Conservation (phyloP, 30 jellyfish, hydroid and myxozoan genomes). For the Aurelia sp. region DNA sequence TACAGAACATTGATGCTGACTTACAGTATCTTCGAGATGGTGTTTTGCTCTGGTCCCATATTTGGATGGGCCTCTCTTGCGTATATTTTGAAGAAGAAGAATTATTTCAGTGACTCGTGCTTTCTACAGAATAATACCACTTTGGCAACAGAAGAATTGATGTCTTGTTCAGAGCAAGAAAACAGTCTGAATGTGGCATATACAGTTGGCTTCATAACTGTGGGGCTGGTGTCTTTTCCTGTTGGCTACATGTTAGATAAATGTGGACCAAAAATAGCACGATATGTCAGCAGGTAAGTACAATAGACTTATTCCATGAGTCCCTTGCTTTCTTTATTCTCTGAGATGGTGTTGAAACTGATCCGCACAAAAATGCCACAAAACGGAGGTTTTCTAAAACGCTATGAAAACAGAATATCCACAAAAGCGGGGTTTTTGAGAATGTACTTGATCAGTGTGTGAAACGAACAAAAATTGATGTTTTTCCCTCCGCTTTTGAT, state of each 20-base stretch:
- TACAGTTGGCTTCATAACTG: conserved; percentile 73
- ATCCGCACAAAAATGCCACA: too few relatives aligned
- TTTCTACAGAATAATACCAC: not conserved
- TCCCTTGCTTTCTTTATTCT: too few relatives aligned
- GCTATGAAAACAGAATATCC: too few relatives aligned
- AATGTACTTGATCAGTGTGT: too few relatives aligned
- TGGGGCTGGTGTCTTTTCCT: conserved; percentile 71
- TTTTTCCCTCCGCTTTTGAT: too few relatives aligned
- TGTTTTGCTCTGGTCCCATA: conserved; percentile 75
- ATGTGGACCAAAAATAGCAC: conserved; percentile 67
- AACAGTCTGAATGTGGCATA: conserved; percentile 65
- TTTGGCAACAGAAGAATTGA: not conserved
- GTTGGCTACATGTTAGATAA: conserved; percentile 72
- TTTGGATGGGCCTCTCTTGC: conserved; percentile 88
- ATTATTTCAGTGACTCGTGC: conserved; percentile 61
- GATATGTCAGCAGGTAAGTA: conserved; percentile 68
- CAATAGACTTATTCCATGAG: not conserved
- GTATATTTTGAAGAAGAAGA: conserved; percentile 67
- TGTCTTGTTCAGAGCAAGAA: conserved; percentile 46
- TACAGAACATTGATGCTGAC: conserved; percentile 23
- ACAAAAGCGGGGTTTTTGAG: too few relatives aligned
- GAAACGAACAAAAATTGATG: too few relatives aligned
- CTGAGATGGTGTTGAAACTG: too few relatives aligned
- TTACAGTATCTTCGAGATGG: conserved; percentile 69
- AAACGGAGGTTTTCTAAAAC: too few relatives aligned